phyloP scores from a whole-genome alignment of 2,113 vertebrate species.

The Ondatra zibethicus region DNA sequence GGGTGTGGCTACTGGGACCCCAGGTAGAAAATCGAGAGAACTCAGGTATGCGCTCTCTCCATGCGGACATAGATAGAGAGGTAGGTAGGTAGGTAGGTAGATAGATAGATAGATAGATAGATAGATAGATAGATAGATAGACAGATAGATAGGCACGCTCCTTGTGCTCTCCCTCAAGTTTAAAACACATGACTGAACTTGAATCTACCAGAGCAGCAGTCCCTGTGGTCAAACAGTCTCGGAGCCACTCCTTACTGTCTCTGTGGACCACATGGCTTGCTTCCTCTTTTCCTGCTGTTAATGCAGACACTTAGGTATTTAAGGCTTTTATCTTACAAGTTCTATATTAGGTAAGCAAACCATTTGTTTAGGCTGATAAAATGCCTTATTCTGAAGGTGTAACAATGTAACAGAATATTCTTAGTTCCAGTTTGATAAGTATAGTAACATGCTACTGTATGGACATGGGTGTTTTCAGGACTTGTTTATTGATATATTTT shows the following conservation, averaged over 20 bases:
- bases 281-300: background rate
- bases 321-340: conserved; percentile 44
- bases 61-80: too few relatives aligned
- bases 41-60: too few relatives aligned
- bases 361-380: background rate
- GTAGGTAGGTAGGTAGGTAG: too few relatives aligned
- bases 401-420: background rate
- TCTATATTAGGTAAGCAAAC: background rate
- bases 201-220: background rate
- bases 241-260: background rate
- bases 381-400: background rate
- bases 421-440: conserved; percentile 33
- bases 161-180: background rate
- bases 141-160: background rate
- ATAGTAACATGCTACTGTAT: background rate
- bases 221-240: background rate
- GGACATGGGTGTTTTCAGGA: background rate
- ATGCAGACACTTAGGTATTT: background rate
- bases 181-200: background rate
- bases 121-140: background rate
- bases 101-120: too few relatives aligned
- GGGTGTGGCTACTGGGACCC: too few relatives aligned
- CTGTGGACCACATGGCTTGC: background rate
- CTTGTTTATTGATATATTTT: background rate
- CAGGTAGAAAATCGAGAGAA: too few relatives aligned